A percentile compares a stretch with the other conserved stretches of the same genome.
These are phyloP conservation scores for Acrocephalus scirpaceus DNA, from an alignment of 2,797 vertebrate genomes.

Conservation along the genomic window DNA sequence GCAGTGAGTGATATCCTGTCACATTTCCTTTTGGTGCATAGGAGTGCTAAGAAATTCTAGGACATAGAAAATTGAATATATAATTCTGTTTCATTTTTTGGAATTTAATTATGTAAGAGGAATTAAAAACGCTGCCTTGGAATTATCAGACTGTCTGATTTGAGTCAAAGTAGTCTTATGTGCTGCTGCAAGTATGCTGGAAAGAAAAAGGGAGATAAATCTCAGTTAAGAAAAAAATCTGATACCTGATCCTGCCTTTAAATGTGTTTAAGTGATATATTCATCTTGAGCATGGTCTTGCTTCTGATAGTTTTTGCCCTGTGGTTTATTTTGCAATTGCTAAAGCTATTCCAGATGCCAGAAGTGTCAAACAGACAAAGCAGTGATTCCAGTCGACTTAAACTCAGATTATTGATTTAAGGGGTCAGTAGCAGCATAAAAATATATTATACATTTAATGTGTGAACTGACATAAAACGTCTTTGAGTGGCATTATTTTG, in stretches of 20 bases:
- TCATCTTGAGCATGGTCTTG: conserved; percentile 4
- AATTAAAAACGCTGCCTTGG: neutral
- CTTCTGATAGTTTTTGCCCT: conserved; percentile 41
- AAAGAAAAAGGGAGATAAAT: conserved; percentile 24
- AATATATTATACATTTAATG: neutral
- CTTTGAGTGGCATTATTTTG: neutral
- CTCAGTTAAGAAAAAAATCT: conserved; percentile 9
- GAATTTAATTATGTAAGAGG: neutral
- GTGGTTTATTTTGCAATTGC: conserved; percentile 41
- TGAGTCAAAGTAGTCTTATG: neutral
- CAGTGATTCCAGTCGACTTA: neutral
- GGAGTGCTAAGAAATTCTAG: neutral
- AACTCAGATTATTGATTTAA: conserved; percentile 40
- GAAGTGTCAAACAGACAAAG: conserved; percentile 8
- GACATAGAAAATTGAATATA: neutral
- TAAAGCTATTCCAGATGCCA: conserved; percentile 63
- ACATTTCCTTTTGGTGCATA: neutral
- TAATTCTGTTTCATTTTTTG: neutral
- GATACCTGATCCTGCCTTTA: conserved; percentile 27
- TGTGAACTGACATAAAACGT: neutral
- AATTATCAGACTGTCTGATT: neutral
- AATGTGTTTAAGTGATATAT: conserved; percentile 12
- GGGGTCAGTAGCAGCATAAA: conserved; percentile 27
- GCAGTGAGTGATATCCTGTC: neutral
- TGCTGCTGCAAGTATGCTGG: neutral